Evolutionary conservation across 2,888 invertebrate genomes (phyloP), one percentile per base, ranked within the genome.

Genomic region (Stenoptilia bipunctidactyla): DNA sequence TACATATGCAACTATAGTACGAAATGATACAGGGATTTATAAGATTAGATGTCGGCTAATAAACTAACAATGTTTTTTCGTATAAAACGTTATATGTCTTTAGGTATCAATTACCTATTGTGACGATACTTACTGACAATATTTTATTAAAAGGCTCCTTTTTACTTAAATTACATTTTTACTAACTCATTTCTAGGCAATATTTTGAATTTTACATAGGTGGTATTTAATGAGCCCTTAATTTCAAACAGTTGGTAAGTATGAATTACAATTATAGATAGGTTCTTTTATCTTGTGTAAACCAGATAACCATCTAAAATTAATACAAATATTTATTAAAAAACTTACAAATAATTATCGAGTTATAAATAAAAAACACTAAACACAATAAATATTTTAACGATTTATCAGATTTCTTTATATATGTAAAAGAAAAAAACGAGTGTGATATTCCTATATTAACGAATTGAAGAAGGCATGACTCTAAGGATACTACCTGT

Each of bases 11-110:
- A 30, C 30, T 30, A 30, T 30, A 30, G 30, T 30, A 30, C 10
- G 30, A 30, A 30, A 30, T 30, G 9, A 30, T 30, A 30, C n/a
- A 30, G 30, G 30, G 30, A 30, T 30, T 30, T 30, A 20, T 30
- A 30, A n/a, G n/a, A 30, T 30, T 12, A 8, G 30, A 30, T 3
- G n/a, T 30, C 10, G 2, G 30, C 12, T n/a, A 9, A 30, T 9
- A 30, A 12, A 30, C 30, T 30, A 4, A 9, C 30, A 30, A 9
- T 30, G 30, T 9, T 9, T 30, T n/a, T 30, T 30, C 30, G 30
- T 30, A 30, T 30, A 9, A n/a, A n/a, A 30, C 30, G 30, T 30
- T 30, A n/a, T n/a, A 9, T n/a, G 4, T 30, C 30, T 30, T 30
- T 30, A n/a, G 30, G 20, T 20, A 20, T 20, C 20, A 20, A 20